A percentile compares a stretch with the other conserved stretches of the same genome.
Conservation (phyloP, 2,888 invertebrate genomes). For the Netelia melanura region DNA sequence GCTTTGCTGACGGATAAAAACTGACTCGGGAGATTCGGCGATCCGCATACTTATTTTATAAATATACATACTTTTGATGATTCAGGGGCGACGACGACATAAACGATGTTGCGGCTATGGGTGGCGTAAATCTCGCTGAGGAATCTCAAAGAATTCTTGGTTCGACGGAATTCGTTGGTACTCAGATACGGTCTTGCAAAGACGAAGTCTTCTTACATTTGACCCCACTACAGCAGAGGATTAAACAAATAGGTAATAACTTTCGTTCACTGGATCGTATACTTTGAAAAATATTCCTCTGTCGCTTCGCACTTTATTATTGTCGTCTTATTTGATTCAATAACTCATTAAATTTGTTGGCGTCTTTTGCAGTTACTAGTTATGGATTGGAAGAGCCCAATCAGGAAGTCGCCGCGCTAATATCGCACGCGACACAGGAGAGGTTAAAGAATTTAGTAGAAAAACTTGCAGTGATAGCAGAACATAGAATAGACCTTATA, state of each 20-base stretch:
- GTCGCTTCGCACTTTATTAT: not conserved
- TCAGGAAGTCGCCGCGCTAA: slow-evolving; percentile 93
- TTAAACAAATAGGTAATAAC: slow-evolving; percentile 89
- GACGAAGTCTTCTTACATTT: slow-evolving; percentile 95
- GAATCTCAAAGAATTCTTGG: slow-evolving; percentile 97
- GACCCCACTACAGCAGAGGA: slow-evolving; percentile 91
- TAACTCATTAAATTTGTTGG: not conserved
- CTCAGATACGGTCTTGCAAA: slow-evolving; percentile 95
- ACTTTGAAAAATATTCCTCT: not conserved
- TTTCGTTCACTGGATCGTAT: not conserved
- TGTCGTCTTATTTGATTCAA: slow-evolving; percentile 13
- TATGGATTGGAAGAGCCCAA: slow-evolving; percentile 94
- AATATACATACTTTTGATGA: slow-evolving; percentile 25
- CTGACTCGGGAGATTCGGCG: slow-evolving; percentile 3
- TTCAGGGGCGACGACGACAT: slow-evolving; percentile 96
- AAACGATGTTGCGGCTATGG: slow-evolving; percentile 99
- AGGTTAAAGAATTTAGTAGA: slow-evolving; percentile 95
- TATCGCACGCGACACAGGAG: slow-evolving; percentile 98
- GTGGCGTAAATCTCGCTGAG: slow-evolving; percentile 98
- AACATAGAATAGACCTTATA: slow-evolving; percentile 96
- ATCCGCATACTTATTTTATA: no score
- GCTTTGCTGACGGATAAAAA: not conserved
- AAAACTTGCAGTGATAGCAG: slow-evolving; percentile 96
- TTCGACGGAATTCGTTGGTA: slow-evolving; percentile 95
- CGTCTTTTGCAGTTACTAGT: slow-evolving; percentile 85